These are phyloP conservation scores for Tenthredo livida DNA, from an alignment of 2,888 invertebrate species.

Conservation along the genomic window DNA sequence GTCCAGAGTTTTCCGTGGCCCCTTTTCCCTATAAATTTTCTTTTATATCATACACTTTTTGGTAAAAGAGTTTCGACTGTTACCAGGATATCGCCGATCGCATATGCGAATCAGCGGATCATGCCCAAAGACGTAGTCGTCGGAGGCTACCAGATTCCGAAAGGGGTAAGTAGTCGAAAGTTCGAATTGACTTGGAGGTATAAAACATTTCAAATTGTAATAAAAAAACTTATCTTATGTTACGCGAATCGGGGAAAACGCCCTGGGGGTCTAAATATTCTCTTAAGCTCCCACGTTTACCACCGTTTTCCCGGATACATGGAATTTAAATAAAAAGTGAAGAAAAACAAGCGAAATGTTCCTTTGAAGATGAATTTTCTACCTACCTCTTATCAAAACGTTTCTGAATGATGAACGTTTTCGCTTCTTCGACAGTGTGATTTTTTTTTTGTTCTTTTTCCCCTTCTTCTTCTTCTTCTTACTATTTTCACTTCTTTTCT, in stretches of 20 bases:
- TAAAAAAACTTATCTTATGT: background rate
- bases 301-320: background rate
- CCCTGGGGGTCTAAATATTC: background rate
- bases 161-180: conserved; percentile 54
- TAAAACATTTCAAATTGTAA: background rate
- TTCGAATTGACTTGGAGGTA: background rate
- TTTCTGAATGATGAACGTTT: conserved; percentile 11
- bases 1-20: background rate
- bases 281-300: background rate
- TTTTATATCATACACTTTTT: background rate
- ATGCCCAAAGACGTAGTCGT: conserved; percentile 64
- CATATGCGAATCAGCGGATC: conserved; percentile 50
- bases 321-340: background rate
- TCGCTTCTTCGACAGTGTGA: background rate
- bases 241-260: background rate
- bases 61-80: background rate
- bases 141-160: conserved; percentile 64
- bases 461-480: too few species aligned
- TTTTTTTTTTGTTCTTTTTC: background rate
- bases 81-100: conserved; percentile 54
- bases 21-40: background rate
- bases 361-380: conserved; percentile 20
- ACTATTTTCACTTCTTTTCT: background rate
- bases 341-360: background rate
- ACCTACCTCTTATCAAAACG: background rate